Evolutionary conservation across 2,113 vertebrate genomes (phyloP), one percentile per base, ranked within the genome.

Genomic region (Vidua macroura): DNA sequence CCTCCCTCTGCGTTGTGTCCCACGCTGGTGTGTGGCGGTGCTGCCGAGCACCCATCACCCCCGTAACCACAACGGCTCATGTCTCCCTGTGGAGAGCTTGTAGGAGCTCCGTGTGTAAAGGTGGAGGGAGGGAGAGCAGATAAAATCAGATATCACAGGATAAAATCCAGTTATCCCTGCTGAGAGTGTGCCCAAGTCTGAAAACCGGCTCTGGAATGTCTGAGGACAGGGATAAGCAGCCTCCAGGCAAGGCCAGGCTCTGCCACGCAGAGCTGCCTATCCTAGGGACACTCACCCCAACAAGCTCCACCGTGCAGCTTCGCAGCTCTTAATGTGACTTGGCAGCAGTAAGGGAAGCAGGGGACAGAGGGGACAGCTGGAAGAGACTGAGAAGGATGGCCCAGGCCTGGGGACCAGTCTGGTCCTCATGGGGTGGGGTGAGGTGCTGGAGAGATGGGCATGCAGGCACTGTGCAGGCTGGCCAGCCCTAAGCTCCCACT

Each of bases 21-120:
- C 44, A 33, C 0, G 4, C 56, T 37, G 21, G 24, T 15, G 52
- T 53, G 43, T 62, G 46, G 62, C 5, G 1, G 17, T 49, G 67
- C 41, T 62, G 48, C 33, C 2, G 3, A n/a, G 49, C 60, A 53
- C 27, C 13, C 60, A 6, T 20, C 3, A 2, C n/a, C 25, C 49
- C 41, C 53, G 35, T 9, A 39, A 28, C 17, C 78, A 46, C 28
- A n/a, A 15, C 0, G 0, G 24, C 39, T 60, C 10, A 0, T 3
- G 13, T 33, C 20, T 62, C 30, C 28, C 39, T 30, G 46, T 8
- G n/a, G 25, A 78, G 31, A 30, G 22, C 33, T 64, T 59, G 67
- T 18, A 43, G 58, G 58, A 88, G 23, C 49, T 74, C 43, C 27
- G 3, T 3, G 3, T 3, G 17, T 35, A 24, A 44, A 46, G 25